Evolutionary conservation across 37 sponge, comb jelly and placozoan genomes (phyloP), one percentile per base, ranked within the genome.

Genomic region (Cladorhizidae sp.): DNA sequence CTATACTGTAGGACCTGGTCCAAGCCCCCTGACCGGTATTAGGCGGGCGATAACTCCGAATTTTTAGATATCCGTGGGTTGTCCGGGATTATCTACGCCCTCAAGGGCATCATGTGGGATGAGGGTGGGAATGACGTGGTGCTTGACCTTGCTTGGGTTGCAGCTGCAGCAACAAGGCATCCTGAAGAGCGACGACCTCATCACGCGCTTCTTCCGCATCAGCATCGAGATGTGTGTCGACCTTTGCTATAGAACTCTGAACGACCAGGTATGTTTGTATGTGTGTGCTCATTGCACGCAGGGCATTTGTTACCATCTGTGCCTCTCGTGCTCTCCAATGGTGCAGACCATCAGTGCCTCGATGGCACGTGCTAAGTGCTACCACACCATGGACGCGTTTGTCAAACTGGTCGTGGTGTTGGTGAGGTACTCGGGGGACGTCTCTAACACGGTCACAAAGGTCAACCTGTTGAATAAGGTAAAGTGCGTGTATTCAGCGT

Each of bases 351-450:
- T 88, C 52, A 93, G 62, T 72, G 58, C 83, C 1, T 77, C 89
- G 21, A 78, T 96, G 88, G 84, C 95, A 3, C 80, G 98, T 18
- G 93, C 95, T 29, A 96, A 96, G 89, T 93, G 97, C 77, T 99
- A 96, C 83, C 97, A 99, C 79, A 97, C 95, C 20, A 95, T 99
- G 93, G 99, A 99, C 83, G 97, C 95, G 35, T 99, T 95, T 88
- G 97, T 94, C 35, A 94, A 93, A 59, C 83, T 99, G 67, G 96
- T 96, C 29, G 95, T 94, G 52, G 95, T 99, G 12, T 80, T 99
- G 67, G 92, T 99, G 49, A 72, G 92, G 51, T 92, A 84, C 73
- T 85, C 93, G 67, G 99, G 97, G 2, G 99, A 99, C 40, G 39
- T 89, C 3, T 49, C 89, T 33, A 97, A 96, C 86, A 91, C 81